Evolutionary conservation across 2,888 invertebrate genomes (phyloP), one percentile per base, ranked within the genome.

Genomic region (Hypsopygia costalis): DNA sequence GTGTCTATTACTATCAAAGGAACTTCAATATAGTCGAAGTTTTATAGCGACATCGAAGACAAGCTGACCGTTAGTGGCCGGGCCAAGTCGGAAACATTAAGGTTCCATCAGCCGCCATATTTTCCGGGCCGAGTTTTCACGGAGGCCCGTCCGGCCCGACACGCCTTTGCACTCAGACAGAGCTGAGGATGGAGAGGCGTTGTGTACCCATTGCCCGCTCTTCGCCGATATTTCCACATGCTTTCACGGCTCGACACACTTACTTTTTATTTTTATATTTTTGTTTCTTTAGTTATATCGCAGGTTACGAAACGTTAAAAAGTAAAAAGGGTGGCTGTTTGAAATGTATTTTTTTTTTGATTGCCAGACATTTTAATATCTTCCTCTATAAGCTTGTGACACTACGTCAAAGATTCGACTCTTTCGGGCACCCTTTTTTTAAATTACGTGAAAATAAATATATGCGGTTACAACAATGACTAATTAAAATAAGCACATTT

Each of bases 111-210:
- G 79, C 67, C 75, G 76, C 81, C 77, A 82, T 83, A 85, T 81
- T 85, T 82, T 80, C 81, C 79, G 81, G 78, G 68, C 65, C 66
- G 75, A 80, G 79, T 81, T 83, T 83, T 31, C 11, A 73, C 77
- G 70, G 68, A 72, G 75, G 76, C 80, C 73, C 60, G 62, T 50
- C 62, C 69, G 75, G 62, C 69, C 76, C 78, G 80, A 86, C 86
- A 86, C 81, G 86, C 80, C 85, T 86, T 86, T 86, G 86, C 86
- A 86, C 86, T 87, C 82, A 85, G 77, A 74, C 75, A 63, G 64
- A 71, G 66, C 71, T 68, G 56, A 56, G 67, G 68, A 78, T 74
- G 72, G 70, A 80, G 79, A 69, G 69, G 72, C 74, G 76, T 75
- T 75, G 75, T 78, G 78, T 81, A 76, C 71, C 67, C 63, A 68